Evolutionary conservation across 2,797 vertebrate species (phyloP), one percentile per base, ranked within the genome.

Genomic region (Diplodus sargus): DNA sequence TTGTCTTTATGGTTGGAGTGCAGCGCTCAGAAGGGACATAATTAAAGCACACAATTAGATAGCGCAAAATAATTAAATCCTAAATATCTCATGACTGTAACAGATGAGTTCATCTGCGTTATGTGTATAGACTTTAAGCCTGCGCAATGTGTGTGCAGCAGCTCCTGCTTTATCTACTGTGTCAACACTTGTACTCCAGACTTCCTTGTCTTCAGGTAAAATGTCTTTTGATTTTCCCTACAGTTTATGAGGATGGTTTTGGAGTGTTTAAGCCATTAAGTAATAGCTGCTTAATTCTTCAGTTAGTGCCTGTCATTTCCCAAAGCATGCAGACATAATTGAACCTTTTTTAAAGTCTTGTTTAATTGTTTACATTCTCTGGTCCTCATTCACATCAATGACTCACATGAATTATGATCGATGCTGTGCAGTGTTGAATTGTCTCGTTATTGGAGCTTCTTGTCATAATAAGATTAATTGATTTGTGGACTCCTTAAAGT

Each of bases 1-100:
- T 61, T 57, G 59, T 60, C 63, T 76, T 63, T 61, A 15, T 77
- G 56, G 70, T 48, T 45, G 4, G 45, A 77, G 52, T 23, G 51
- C 17, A 4, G 25, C 4, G 47, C 47, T 81, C 48, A 18, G 23
- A 65, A 47, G n/a, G 49, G 39, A 62, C 20, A 42, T 6, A 20
- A 54, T 64, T 60, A 42, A 34, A 22, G 53, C 34, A 62, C 11
- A 25, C 16, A 39, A n/a, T 72, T 52, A 56, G 10, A 49, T 2
- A 2, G 47, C 0, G 43, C 14, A 18, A 17, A 39, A 63, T 18
- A 16, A 17, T 30, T 47, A 16, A 22, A 47, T 53, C n/a, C 14
- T 34, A 15, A 2, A 49, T 58, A 23, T 70, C 18, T 70, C 15
- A 43, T 34, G 15, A 52, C 47, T 11, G 12, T 14, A 49, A 20